Percentiles rank a stretch among this genome's conserved stretches.
Evolutionary conservation across 64 coral and sea anemone genomes (phyloP).

Genomic region (Trachythela sp.): DNA sequence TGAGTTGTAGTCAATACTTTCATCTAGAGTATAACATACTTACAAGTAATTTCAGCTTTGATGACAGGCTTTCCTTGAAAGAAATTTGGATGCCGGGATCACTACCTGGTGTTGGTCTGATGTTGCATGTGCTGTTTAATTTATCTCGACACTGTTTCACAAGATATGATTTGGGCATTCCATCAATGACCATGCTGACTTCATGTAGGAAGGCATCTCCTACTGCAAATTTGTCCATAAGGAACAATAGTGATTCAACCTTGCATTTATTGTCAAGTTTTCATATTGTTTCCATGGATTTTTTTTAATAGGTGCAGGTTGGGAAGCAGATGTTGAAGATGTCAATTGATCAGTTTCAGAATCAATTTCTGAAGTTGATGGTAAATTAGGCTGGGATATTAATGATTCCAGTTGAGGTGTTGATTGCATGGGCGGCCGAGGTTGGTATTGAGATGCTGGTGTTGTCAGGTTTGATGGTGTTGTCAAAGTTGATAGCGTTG

Average conservation of each 20-base stretch:
- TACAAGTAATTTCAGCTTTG: neutral
- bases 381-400: no score
- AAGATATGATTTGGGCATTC: constrained; percentile 16
- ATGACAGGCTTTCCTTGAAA: neutral
- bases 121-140: neutral
- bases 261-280: constrained; percentile 5
- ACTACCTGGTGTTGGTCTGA: constrained; percentile 10
- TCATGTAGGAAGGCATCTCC: constrained; percentile 19
- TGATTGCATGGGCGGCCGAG: no score
- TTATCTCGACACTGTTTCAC: constrained; percentile 38
- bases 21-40: neutral
- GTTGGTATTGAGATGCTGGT: no score
- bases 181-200: neutral
- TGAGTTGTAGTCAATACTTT: no score
- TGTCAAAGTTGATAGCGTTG: neutral
- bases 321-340: no score
- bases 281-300: constrained; percentile 15
- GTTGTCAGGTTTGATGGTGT: no score
- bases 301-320: neutral
- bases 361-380: no score
- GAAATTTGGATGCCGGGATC: neutral
- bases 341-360: no score
- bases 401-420: no score
- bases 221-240: constrained; percentile 36
- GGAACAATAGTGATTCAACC: constrained; percentile 16